phyloP scores from a whole-genome alignment of 1,140 invertebrate species.

The Ceratosolen solmsi region DNA sequence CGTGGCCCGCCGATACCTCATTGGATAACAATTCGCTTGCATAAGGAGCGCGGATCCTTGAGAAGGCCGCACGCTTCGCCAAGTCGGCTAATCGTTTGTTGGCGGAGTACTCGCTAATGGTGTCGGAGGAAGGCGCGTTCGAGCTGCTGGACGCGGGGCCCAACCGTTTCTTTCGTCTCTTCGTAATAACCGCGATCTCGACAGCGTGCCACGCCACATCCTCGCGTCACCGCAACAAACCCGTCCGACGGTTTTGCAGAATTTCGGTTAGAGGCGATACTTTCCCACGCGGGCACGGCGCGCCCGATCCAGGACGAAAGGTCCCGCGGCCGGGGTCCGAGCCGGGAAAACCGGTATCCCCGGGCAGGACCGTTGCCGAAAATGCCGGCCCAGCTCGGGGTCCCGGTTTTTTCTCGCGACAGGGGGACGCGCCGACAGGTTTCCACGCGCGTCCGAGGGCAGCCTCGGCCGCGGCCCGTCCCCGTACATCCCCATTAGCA shows the following conservation, averaged over 20 bases:
- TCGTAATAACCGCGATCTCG: too few relatives aligned
- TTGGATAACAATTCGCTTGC: too few relatives aligned
- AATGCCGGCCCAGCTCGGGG: neutral
- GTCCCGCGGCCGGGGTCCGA: slow-evolving; percentile 65
- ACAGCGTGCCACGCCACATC: too few relatives aligned
- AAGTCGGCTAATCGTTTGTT: too few relatives aligned
- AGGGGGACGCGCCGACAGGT: neutral
- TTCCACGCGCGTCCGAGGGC: neutral
- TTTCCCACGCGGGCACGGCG: slow-evolving; percentile 33
- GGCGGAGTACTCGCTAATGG: too few relatives aligned
- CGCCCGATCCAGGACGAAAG: slow-evolving; percentile 62
- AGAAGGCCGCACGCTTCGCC: too few relatives aligned
- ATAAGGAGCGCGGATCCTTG: too few relatives aligned
- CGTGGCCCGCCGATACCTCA: too few relatives aligned
- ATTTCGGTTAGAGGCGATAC: slow-evolving; percentile 32
- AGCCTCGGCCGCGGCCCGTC: neutral
- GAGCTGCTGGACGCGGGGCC: too few relatives aligned
- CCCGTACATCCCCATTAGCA: slow-evolving; percentile 54
- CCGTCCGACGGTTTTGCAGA: slow-evolving; percentile 26
- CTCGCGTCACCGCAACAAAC: neutral
- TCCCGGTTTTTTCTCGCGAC: slow-evolving; percentile 33
- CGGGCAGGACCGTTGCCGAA: slow-evolving; percentile 69
- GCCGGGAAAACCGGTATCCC: slow-evolving; percentile 71
- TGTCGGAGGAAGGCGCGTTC: too few relatives aligned
- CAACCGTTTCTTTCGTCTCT: too few relatives aligned